A percentile compares a stretch with the other conserved stretches of the same genome.
Evolutionary conservation across 2,888 invertebrate species (phyloP).

Genomic region (Trichogramma evanescens): DNA sequence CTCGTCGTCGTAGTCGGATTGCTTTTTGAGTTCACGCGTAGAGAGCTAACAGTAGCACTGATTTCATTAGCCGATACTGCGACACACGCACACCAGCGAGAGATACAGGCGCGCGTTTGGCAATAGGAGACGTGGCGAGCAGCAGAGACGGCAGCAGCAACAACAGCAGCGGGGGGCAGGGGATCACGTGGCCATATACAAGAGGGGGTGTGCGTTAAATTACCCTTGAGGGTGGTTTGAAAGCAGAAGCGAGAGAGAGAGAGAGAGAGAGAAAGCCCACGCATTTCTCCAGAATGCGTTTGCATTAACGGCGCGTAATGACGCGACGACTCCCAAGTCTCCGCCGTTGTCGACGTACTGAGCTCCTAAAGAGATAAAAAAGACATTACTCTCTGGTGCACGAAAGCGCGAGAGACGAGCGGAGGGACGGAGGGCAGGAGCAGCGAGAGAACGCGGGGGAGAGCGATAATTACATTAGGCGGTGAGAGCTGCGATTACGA

Average conservation of each 20-base stretch:
- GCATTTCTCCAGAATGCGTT: constrained; percentile 31
- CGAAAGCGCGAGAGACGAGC: constrained; percentile 19
- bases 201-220: constrained; percentile 12
- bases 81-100: neutral
- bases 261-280: constrained; percentile 22
- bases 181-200: neutral
- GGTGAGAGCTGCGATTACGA: no score
- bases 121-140: no score
- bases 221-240: constrained; percentile 1
- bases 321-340: constrained; percentile 25
- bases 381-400: constrained; percentile 42
- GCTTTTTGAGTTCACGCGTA: neutral
- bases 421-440: neutral
- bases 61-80: constrained; percentile 45
- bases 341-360: constrained; percentile 3
- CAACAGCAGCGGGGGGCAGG: neutral
- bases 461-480: no score
- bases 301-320: constrained; percentile 44
- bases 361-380: constrained; percentile 37
- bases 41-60: constrained; percentile 29
- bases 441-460: constrained; percentile 20
- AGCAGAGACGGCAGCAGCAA: no score
- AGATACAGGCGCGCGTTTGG: neutral
- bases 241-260: neutral
- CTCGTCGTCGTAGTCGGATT: no score